Evolutionary conservation across 2,797 vertebrate species (phyloP), one percentile per base, ranked within the genome.

Genomic region (Neosilurus mollespiculum): DNA sequence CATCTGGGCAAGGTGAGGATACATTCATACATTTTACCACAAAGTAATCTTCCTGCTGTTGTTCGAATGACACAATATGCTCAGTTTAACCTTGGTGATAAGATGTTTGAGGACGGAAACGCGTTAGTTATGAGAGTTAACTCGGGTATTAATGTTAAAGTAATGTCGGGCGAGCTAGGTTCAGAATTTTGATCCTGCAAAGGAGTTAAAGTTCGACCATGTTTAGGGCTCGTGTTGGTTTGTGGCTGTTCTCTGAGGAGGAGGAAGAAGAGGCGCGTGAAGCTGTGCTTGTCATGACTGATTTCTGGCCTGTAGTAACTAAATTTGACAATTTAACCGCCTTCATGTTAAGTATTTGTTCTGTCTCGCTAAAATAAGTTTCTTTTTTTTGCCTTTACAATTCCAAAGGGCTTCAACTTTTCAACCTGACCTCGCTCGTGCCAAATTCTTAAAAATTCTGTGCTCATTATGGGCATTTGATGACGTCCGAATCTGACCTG

Each of bases 231-330:
- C 1, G 88, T 64, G 82, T 85, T 83, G 89, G 81, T 78, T 86
- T 90, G 91, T 89, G 92, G 92, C 91, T 92, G 90, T 89, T 75
- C 11, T 54, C 90, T 87, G 87, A 88, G 88, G 11, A 61, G 43
- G 14, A 14, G 22, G 70, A 16, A 20, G 87, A 87, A 88, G 64
- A 65, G 24, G 71, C 1, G 58, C 24, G 9, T 53, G 26, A n/a
- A 53, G 43, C 24, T 54, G 15, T 16, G n/a, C n/a, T 3, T 65
- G 77, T 12, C 43, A 65, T 51, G 61, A 30, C 61, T 30, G 59
- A 26, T 64, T 65, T 75, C 49, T n/a, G 4, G 6, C 37, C 22
- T 34, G 14, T 59, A 14, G 18, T 9, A 4, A 61, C n/a, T 15
- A 61, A 43, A 62, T 77, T 9, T 43, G 18, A n/a, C 54, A 12